These are phyloP conservation scores for Crossocerus cetratus DNA, from an alignment of 2,888 invertebrate genomes.

Conservation along the genomic window DNA sequence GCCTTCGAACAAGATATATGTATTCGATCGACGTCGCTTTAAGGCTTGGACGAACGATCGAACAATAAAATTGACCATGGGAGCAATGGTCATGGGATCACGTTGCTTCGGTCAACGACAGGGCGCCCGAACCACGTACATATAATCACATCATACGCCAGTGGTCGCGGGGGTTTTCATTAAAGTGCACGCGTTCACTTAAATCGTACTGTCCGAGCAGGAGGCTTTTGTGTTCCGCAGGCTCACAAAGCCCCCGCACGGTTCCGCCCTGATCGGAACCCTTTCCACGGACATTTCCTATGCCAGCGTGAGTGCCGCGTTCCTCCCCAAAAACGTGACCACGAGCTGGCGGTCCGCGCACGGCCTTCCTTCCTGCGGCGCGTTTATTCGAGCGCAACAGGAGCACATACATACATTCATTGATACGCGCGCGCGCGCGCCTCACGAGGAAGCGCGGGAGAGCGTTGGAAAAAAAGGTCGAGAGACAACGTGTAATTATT, in stretches of 20 bases:
- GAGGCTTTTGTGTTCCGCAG: neutral
- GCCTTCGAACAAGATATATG: too few species aligned
- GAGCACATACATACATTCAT: neutral
- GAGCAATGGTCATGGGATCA: too few species aligned
- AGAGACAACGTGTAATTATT: conserved; percentile 72
- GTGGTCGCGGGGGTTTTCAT: neutral
- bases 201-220: conserved; percentile 1
- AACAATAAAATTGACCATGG: too few species aligned
- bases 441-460: neutral
- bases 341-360: neutral
- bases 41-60: too few species aligned
- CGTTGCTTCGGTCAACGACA: too few species aligned
- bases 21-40: too few species aligned
- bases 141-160: neutral
- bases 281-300: neutral
- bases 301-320: neutral
- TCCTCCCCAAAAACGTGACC: conserved; percentile 5
- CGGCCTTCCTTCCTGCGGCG: neutral
- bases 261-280: neutral
- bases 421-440: too few species aligned
- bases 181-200: neutral
- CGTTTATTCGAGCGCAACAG: neutral
- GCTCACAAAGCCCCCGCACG: neutral
- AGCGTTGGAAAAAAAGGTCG: conserved; percentile 11
- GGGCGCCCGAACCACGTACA: neutral